A percentile compares a stretch with the other conserved stretches of the same genome.
phyloP scores from a whole-genome alignment of 2,888 invertebrate species.

The Orthosia gracilis region DNA sequence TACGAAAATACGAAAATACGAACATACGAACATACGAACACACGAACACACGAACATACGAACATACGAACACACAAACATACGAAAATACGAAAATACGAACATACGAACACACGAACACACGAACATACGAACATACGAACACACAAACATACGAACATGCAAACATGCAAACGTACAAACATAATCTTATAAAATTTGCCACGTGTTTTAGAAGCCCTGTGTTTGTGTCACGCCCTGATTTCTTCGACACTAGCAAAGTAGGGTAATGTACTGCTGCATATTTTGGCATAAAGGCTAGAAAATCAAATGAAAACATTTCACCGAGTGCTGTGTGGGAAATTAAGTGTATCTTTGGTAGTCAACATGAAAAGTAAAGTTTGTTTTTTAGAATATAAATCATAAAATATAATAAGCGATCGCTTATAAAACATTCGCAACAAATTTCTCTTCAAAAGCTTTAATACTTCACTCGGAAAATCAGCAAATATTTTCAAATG shows the following conservation, averaged over 20 bases:
- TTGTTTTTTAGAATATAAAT: conserved; percentile 5
- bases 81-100: no score
- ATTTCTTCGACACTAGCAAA: conserved; percentile 50
- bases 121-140: no score
- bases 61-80: no score
- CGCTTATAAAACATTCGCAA: not conserved
- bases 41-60: no score
- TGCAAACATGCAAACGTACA: no score
- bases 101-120: no score
- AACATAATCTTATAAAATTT: no score
- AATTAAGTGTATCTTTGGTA: conserved; percentile 38
- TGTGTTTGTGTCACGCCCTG: conserved; percentile 42
- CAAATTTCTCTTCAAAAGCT: not conserved
- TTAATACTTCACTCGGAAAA: not conserved
- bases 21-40: no score
- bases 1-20: no score
- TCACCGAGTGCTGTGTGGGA: not conserved
- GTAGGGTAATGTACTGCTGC: conserved; percentile 58
- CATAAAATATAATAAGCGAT: not conserved
- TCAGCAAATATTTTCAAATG: conserved; percentile 3
- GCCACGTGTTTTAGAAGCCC: no score
- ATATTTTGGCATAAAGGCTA: conserved; percentile 38
- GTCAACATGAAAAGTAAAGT: conserved; percentile 16
- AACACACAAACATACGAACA: no score
- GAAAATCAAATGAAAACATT: conserved; percentile 36